Evolutionary conservation across 2,113 vertebrate genomes (phyloP).

Genomic region (Zosterops borbonicus): DNA sequence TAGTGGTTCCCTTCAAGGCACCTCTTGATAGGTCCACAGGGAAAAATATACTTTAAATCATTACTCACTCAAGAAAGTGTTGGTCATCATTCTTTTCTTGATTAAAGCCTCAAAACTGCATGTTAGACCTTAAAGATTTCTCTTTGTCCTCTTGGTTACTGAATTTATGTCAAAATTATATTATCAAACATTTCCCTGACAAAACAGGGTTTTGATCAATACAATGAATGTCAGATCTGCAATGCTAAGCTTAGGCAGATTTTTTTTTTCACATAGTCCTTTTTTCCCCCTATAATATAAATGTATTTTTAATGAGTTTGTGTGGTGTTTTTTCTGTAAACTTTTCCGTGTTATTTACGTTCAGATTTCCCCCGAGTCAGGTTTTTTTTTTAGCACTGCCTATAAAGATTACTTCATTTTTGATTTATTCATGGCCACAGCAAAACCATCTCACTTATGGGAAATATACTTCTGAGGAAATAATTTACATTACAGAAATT

Average conservation of each 20-base stretch:
- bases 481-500: constrained; percentile 51
- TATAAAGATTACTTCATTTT: constrained; percentile 50
- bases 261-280: background rate
- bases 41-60: background rate
- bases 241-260: constrained; percentile 12
- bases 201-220: constrained; percentile 57
- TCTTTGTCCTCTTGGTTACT: background rate
- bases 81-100: constrained; percentile 2
- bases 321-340: background rate
- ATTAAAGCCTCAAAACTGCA: constrained; percentile 3
- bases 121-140: constrained; percentile 7
- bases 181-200: constrained; percentile 53
- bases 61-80: background rate
- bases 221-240: constrained; percentile 36
- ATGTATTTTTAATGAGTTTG: constrained; percentile 38
- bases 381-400: background rate
- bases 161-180: constrained; percentile 33
- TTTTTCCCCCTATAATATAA: background rate
- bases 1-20: background rate
- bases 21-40: background rate
- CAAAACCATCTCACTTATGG: constrained; percentile 49
- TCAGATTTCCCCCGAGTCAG: constrained; percentile 16
- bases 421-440: constrained; percentile 60
- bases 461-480: constrained; percentile 55
- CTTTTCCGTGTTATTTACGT: constrained; percentile 33